Conservation (phyloP, 2,797 vertebrate species). For the Platyrinchus mystaceus region DNA sequence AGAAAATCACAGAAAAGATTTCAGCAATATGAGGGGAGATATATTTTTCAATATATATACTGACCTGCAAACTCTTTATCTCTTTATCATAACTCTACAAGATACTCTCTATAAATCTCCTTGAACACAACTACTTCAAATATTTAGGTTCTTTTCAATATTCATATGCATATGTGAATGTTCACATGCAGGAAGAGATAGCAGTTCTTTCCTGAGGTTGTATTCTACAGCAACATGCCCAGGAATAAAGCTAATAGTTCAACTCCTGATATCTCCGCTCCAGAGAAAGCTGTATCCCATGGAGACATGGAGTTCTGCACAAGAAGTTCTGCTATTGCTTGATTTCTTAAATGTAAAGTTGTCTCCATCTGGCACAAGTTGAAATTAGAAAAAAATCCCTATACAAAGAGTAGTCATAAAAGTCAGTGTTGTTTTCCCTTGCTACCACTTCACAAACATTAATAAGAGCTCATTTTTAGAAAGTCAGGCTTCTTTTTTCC, state of each 20-base stretch:
- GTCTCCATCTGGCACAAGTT: neutral
- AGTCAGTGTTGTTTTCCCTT: neutral
- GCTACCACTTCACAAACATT: neutral
- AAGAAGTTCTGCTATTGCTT: neutral
- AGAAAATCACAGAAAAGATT: neutral
- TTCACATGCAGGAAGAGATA: neutral
- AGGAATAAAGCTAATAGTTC: neutral
- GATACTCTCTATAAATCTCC: neutral
- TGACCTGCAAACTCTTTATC: neutral
- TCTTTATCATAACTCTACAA: rapidly evolving
- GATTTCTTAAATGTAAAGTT: neutral
- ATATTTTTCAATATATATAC: neutral
- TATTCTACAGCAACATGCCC: neutral
- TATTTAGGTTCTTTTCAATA: neutral
- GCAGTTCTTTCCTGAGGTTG: neutral
- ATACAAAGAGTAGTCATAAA: neutral
- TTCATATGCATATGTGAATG: neutral
- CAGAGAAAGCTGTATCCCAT: neutral
- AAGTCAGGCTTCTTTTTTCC: neutral
- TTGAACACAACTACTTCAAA: neutral
- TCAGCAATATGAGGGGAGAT: neutral
- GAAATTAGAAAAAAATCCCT: neutral
- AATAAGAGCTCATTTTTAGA: neutral
- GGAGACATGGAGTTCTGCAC: neutral
- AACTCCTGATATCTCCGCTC: neutral